Base-by-base conservation (phyloP, 2,113 vertebrate genomes). In the Elephantulus edwardii region DNA sequence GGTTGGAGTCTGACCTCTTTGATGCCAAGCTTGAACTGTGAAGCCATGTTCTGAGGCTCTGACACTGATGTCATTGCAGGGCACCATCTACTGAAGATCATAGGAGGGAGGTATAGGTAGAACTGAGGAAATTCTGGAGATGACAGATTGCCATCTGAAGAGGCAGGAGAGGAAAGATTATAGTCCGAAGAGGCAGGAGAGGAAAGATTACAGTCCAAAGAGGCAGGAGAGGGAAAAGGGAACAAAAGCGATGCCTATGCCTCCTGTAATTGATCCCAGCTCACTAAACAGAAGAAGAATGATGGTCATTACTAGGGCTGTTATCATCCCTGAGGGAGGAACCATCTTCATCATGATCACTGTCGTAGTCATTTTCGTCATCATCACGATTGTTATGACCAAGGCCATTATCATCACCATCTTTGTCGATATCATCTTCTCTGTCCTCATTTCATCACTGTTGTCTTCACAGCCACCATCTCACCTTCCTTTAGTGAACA, bases 351-450 rank as follows among this genome's bases (percentile, higher is more conserved):
- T 20, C 54, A 1, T 4, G 22, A 40, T 44, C 64, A 11, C 20
- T 16, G 24, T 5, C 19, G 1, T 30, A 5, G 0, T 46, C 9
- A 6, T 13, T 2, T 5, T 1, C 5, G 22, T 19, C 28, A 4
- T 3, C 40, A 13, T 71, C 68, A 70, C 22, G 17, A 22, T 26
- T 60, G 24, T 14, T 56, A 22, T n/a, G n/a, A n/a, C n/a, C n/a
- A n/a, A 8, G 7, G 35, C 26, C 6, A 24, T 35, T 58, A 8
- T 3, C 5, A 5, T 30, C 20, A 26, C 8, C 54, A 60, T 58
- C 56, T 5, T 26, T 4, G 24, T 38, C 66, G 40, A 3, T 7
- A 0, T 14, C 44, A 46, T 52, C 19, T 0, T 48, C 28, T 50
- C 19, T 11, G 30, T 33, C 9, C 17, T 35, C 72, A 9, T 6